phyloP scores from a whole-genome alignment of 2,113 vertebrate species.

The Mionectes macconnelli region DNA sequence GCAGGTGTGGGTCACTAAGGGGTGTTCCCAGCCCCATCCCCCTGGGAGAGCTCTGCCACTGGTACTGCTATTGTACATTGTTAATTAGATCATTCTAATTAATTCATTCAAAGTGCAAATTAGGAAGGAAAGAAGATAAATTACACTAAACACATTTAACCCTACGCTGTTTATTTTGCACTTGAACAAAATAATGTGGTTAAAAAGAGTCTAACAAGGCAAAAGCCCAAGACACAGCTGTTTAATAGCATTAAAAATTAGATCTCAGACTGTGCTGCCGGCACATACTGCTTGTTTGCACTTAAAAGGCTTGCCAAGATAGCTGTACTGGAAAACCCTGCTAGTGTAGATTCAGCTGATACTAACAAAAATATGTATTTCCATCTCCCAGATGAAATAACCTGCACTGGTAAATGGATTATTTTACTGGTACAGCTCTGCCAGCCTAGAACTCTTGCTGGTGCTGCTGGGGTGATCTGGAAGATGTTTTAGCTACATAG shows the following conservation, averaged over 20 bases:
- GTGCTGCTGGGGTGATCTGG: background rate
- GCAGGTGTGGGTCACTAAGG: slow-evolving; percentile 40
- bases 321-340: background rate
- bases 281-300: slow-evolving; percentile 48
- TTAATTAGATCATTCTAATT: slow-evolving; percentile 80
- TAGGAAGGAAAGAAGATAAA: slow-evolving; percentile 77
- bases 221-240: slow-evolving; percentile 67
- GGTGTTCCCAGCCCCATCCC: background rate
- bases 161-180: slow-evolving; percentile 75
- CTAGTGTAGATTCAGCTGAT: slow-evolving; percentile 30
- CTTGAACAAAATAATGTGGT: slow-evolving; percentile 73
- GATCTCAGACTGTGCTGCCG: slow-evolving; percentile 53
- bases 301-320: slow-evolving; percentile 14
- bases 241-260: slow-evolving; percentile 71
- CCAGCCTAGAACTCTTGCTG: background rate
- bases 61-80: slow-evolving; percentile 37
- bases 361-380: slow-evolving; percentile 6
- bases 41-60: slow-evolving; percentile 31
- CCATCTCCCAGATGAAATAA: background rate
- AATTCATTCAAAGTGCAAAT: slow-evolving; percentile 74
- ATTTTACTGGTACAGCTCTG: background rate
- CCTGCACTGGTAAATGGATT: background rate
- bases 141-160: slow-evolving; percentile 79
- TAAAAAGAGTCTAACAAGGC: slow-evolving; percentile 70
- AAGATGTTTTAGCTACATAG: background rate